Evolutionary conservation across 1,140 invertebrate genomes (phyloP), one percentile per base, ranked within the genome.

Genomic region (Drosophila grimshawi): DNA sequence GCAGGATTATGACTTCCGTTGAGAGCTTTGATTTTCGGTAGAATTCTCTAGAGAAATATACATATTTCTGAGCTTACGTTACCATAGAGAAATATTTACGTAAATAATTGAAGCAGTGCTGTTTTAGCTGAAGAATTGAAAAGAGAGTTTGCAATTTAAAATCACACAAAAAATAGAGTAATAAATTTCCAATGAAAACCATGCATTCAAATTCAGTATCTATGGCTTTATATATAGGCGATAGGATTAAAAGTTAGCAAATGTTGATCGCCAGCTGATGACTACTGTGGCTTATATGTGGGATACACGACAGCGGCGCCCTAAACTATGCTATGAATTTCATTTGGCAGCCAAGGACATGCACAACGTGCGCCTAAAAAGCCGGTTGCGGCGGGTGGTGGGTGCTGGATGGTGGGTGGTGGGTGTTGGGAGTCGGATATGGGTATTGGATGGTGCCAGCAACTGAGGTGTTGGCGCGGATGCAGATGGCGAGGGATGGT

Each of bases 331-430:
- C 85, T 83, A 88, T 88, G 83, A 89, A 88, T 88, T 88, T 88
- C 85, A 88, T 88, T 88, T 88, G 83, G 83, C 83, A 88, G 80
- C 85, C 83, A 88, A 88, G 83, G 83, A 88, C 83, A 88, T 88
- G 76, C 80, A 86, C 83, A 89, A 88, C 82, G 80, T 86, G 82
- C 69, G 82, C 82, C 82, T 86, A 86, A 86, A 73, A 83, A 86
- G 83, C 68, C 83, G 63, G 49, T 64, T 39, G 63, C 19, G 8
- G 39, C 39, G 46, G 75, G 61, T 41, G 65, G 61, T 19, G 19
- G 19, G 19, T 19, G 19, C 0, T 19, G 19, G 19, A 1, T 19
- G 19, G 0, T 19, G 19, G 19, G 0, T 19, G 19, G 19, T 19
- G 19, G 19, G 19, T 19, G 19, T 1, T 19, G 19, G 19, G 19